Evolutionary conservation across 2,113 vertebrate species (phyloP).

Genomic region (Entomyzon cyanotis): DNA sequence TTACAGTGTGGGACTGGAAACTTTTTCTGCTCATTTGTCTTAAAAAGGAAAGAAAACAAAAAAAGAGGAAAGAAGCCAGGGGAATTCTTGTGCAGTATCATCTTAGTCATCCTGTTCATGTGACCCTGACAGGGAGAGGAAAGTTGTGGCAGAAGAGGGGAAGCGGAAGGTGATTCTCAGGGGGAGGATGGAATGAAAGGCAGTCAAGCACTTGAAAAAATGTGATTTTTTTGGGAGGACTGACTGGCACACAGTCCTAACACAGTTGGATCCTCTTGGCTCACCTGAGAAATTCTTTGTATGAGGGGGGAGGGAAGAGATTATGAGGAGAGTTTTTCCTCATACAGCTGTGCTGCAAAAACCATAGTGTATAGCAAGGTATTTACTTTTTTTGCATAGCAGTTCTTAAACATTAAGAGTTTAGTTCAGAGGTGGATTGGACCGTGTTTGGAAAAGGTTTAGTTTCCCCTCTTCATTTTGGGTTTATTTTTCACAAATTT

Average conservation of each 20-base stretch:
- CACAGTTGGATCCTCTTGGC: slow-evolving; percentile 11
- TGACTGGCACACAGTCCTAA: not conserved
- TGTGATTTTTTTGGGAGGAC: not conserved
- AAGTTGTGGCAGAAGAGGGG: not conserved
- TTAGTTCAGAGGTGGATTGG: not conserved
- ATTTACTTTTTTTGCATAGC: not conserved
- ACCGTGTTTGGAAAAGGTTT: not conserved
- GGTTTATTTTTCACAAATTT: not conserved
- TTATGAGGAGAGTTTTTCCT: not conserved
- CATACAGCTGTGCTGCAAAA: not conserved
- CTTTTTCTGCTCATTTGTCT: not conserved
- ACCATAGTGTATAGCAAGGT: not conserved
- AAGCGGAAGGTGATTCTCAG: not conserved
- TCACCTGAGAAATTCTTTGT: slow-evolving; percentile 38
- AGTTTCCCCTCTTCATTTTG: not conserved
- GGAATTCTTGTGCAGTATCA: not conserved
- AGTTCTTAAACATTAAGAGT: not conserved
- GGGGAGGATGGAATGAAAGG: not conserved
- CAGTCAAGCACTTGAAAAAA: slow-evolving; percentile 21
- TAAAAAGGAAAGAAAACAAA: not conserved
- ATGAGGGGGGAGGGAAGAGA: not conserved
- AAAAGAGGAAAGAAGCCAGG: not conserved
- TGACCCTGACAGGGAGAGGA: not conserved
- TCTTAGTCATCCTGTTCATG: slow-evolving; percentile 2
- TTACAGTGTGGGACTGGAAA: not conserved